Evolutionary conservation across 1,140 invertebrate genomes (phyloP).

Genomic region (Dendroctonus ponderosae): DNA sequence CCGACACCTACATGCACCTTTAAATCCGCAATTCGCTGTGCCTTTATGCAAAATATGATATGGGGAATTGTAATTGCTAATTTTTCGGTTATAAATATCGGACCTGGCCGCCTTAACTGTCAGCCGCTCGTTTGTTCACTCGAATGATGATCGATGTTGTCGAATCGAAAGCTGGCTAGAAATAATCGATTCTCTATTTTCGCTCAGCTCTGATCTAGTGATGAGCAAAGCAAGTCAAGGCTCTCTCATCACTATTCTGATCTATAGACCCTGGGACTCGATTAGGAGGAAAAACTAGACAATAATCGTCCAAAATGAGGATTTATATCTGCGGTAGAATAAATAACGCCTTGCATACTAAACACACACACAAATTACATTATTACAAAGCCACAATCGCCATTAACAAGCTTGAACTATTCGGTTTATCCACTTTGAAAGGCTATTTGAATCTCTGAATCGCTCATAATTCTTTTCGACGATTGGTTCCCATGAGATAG

Average conservation of each 20-base stretch:
- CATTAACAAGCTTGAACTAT: conserved; percentile 4
- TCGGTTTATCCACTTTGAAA: conserved; percentile 2
- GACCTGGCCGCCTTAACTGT: too few species aligned
- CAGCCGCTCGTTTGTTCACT: too few species aligned
- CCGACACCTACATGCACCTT: conserved; percentile 29
- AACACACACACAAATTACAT: background rate
- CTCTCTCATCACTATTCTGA: too few species aligned
- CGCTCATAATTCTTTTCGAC: conserved; percentile 1
- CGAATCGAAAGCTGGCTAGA: too few species aligned
- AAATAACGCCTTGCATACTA: conserved; percentile 3
- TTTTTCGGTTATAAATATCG: conserved; percentile 19
- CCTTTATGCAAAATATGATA: conserved; percentile 26
- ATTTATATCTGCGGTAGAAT: conserved; percentile 1
- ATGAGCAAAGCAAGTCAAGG: too few species aligned
- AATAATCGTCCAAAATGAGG: background rate
- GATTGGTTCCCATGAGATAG: conserved; percentile 2
- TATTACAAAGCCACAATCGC: conserved; percentile 3
- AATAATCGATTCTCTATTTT: too few species aligned
- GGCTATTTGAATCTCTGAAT: background rate
- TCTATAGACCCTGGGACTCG: too few species aligned
- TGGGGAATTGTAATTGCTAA: conserved; percentile 28
- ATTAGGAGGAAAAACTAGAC: too few species aligned
- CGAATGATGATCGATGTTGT: too few species aligned
- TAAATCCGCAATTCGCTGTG: conserved; percentile 14
- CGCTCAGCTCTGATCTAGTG: too few species aligned